Evolutionary conservation across 2,888 invertebrate species (phyloP), one percentile per base, ranked within the genome.

Genomic region (Ophion ellenae): DNA sequence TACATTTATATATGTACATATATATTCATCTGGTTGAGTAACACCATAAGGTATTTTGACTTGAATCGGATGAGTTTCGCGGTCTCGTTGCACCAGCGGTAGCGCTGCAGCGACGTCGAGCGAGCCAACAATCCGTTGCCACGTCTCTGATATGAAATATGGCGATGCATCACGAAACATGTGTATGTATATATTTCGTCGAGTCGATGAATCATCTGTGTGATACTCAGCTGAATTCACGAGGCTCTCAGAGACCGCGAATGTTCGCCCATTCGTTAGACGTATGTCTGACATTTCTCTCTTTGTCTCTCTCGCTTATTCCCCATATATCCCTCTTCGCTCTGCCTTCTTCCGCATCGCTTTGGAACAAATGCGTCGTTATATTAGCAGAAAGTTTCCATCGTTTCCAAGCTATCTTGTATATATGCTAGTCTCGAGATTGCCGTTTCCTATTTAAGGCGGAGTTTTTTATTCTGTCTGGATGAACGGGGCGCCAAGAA

Each of bases 41-140:
- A 73, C 78, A 66, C 11, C 47, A 36, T 63, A 10, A 53, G 76
- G 69, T 71, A 75, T 84, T 84, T 81, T 61, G 57, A 75, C 83
- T 83, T 47, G 40, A 69, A 66, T 69, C 69, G 47, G 70, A 79
- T 79, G 79, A 81, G 70, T 84, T 75, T 81, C 63, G 63, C 76
- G 76, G 75, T 75, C 81, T 84, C 45, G 76, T 75, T 80, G 67
- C 63, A 81, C 74, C 64, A 82, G 86, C 67, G 40, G 80, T 73
- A 86, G 78, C 71, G 78, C 76, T 83, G 79, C 61, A 67, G 76
- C 69, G 45, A 81, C 40, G 76, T 87, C 47, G 76, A 81, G 63
- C 87, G 83, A 88, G 86, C 88, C 89, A 87, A 89, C 88, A 89
- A 89, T 89, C 88, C 87, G 84, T 84, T 84, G 86, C 84, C 83